phyloP scores from a whole-genome alignment of 2,797 vertebrate species.

The Lycodopsis pacificus region DNA sequence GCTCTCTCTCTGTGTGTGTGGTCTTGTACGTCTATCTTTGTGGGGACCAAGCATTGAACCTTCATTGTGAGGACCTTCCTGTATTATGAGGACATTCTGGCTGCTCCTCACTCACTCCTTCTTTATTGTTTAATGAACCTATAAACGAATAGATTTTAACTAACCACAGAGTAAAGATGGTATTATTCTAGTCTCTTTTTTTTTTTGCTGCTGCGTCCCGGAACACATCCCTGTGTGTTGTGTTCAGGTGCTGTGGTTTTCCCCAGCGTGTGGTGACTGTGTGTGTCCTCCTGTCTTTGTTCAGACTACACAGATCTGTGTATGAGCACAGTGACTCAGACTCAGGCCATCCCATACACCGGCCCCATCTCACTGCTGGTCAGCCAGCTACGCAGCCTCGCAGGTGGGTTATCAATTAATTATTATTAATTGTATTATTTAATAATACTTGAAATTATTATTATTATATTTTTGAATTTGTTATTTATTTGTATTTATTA shows the following conservation, averaged over 20 bases:
- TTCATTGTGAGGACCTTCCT: background rate
- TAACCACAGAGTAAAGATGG: background rate
- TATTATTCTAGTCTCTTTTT: background rate
- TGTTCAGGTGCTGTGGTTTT: slow-evolving; percentile 10
- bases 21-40: background rate
- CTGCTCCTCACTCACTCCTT: too few relatives aligned
- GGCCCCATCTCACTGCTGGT: slow-evolving; percentile 92
- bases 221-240: slow-evolving; percentile 11
- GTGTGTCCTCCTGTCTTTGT: slow-evolving; percentile 3
- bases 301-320: slow-evolving; percentile 94
- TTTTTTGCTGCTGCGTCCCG: background rate
- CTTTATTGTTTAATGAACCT: background rate
- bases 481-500: background rate
- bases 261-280: background rate
- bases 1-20: background rate
- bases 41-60: background rate
- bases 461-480: too few relatives aligned
- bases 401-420: slow-evolving; percentile 76
- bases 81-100: background rate
- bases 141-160: background rate
- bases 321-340: slow-evolving; percentile 95
- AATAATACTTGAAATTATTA: rapidly evolving
- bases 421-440: background rate
- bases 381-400: slow-evolving; percentile 90
- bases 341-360: slow-evolving; percentile 91